Evolutionary conservation across 2,113 vertebrate species (phyloP).

Genomic region (Excalfactoria chinensis): DNA sequence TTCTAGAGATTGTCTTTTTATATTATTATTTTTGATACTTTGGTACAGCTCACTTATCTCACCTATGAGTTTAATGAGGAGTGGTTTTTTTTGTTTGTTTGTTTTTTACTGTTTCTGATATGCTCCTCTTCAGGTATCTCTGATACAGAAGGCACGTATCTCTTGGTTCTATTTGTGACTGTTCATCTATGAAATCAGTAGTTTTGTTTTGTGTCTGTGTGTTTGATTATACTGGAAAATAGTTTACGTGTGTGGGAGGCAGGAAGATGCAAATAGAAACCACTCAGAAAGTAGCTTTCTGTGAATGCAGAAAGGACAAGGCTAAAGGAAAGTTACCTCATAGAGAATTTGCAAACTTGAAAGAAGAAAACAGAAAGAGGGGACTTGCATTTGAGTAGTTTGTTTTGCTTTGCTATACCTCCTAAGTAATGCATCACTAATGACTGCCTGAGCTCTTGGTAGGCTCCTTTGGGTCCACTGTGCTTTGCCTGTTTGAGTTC

Average conservation of each 20-base stretch:
- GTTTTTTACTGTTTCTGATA: not conserved
- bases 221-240: not conserved
- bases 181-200: not conserved
- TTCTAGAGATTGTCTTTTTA: constrained; percentile 7
- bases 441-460: not conserved
- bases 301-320: not conserved
- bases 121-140: not conserved
- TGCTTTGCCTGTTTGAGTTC: not conserved
- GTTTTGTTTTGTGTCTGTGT: not conserved
- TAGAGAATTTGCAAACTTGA: not conserved
- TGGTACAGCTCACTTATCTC: not conserved
- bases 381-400: not conserved
- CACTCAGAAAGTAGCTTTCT: not conserved
- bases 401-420: not conserved
- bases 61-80: not conserved
- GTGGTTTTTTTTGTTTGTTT: not conserved
- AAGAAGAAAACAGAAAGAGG: not conserved
- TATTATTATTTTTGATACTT: not conserved
- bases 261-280: not conserved
- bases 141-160: rapidly evolving
- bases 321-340: not conserved
- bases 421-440: not conserved
- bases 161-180: not conserved
- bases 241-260: not conserved
- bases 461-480: not conserved